Evolutionary conservation across 2,113 vertebrate genomes (phyloP).

Genomic region (Spilogale gracilis): DNA sequence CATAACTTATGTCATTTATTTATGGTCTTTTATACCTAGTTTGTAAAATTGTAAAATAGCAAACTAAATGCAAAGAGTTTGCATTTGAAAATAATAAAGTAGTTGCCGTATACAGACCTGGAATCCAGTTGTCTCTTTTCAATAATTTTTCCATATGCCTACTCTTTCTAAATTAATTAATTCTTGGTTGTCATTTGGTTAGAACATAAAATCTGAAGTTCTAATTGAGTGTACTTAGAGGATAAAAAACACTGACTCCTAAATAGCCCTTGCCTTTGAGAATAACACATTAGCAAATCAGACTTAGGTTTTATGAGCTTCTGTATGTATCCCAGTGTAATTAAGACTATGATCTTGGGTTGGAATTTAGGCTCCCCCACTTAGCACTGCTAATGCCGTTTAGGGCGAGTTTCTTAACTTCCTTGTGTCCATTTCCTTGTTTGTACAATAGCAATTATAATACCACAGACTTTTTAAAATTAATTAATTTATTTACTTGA

Average conservation of each 20-base stretch:
- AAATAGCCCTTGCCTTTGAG: neutral
- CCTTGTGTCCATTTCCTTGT: neutral
- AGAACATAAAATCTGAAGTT: constrained; percentile 37
- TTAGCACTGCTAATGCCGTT: neutral
- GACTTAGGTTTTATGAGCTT: neutral
- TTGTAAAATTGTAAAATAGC: constrained; percentile 99
- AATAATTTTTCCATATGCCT: neutral
- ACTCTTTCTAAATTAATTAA: constrained; percentile 20
- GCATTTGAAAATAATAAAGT: constrained; percentile 98
- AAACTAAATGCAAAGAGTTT: constrained; percentile 95
- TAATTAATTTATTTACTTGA: neutral
- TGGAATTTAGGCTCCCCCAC: neutral
- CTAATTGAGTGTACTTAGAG: neutral
- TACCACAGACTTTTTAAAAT: neutral
- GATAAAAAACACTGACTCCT: neutral
- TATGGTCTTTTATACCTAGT: constrained; percentile 99
- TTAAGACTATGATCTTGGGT: neutral
- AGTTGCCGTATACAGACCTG: constrained; percentile 92
- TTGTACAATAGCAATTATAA: neutral
- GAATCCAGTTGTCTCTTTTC: constrained; percentile 66
- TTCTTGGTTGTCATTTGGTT: neutral
- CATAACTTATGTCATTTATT: constrained; percentile 99
- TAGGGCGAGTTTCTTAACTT: neutral
- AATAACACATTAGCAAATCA: neutral
- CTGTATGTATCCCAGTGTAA: neutral